Evolutionary conservation across 1,140 invertebrate species (phyloP).

Genomic region (Rhopalosiphum padi): DNA sequence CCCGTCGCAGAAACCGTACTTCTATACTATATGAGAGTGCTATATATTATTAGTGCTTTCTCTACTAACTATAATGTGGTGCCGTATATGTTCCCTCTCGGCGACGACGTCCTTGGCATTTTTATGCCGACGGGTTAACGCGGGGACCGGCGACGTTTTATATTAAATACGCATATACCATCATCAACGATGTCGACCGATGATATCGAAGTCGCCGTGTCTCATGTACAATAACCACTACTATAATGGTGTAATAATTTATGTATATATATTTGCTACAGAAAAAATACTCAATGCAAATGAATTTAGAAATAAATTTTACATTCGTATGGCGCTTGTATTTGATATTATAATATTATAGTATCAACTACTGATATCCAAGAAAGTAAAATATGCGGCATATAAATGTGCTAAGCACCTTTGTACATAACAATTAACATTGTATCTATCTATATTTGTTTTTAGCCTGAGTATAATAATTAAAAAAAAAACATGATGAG

Average conservation of each 20-base stretch:
- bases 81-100: background rate
- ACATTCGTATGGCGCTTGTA: background rate
- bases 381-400: background rate
- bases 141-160: background rate
- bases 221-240: background rate
- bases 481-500: background rate
- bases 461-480: background rate
- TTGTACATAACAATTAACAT: background rate
- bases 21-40: background rate
- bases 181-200: background rate
- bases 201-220: background rate
- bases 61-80: slow-evolving; percentile 8
- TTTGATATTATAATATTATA: background rate
- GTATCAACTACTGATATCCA: background rate
- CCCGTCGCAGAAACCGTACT: background rate
- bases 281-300: background rate
- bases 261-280: background rate
- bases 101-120: slow-evolving; percentile 40
- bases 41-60: slow-evolving; percentile 39
- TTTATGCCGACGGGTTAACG: background rate
- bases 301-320: background rate
- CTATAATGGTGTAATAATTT: background rate
- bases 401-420: background rate
- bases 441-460: background rate
- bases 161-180: slow-evolving; percentile 23